A percentile compares a stretch with the other conserved stretches of the same genome.
These are phyloP conservation scores for Myxocyprinus asiaticus DNA, from an alignment of 2,113 vertebrate genomes.

Conservation along the genomic window DNA sequence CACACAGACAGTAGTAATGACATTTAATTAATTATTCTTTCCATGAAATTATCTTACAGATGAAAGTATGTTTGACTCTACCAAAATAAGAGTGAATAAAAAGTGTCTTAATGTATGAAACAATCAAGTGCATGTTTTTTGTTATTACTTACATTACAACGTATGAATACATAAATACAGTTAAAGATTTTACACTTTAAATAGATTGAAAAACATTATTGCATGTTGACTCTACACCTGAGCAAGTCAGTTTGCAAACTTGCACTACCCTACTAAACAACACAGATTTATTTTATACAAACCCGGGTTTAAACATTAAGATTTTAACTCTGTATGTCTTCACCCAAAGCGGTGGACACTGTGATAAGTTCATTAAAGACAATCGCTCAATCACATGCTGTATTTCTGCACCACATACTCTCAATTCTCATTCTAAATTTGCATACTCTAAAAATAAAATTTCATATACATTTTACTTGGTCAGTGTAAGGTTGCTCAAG, in stretches of 20 bases:
- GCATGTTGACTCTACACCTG: slow-evolving; percentile 65
- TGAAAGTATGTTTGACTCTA: slow-evolving; percentile 52
- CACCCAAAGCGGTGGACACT: not conserved
- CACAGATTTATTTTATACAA: slow-evolving; percentile 63
- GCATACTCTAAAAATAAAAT: slow-evolving; percentile 1
- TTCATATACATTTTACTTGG: slow-evolving; percentile 12
- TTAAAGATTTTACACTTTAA: slow-evolving; percentile 56
- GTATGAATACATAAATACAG: slow-evolving; percentile 63
- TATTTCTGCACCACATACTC: slow-evolving; percentile 8
- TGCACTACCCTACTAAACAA: slow-evolving; percentile 74
- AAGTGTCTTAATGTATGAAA: slow-evolving; percentile 54
- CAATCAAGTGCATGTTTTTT: slow-evolving; percentile 54
- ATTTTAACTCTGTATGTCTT: not conserved
- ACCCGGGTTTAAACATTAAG: not conserved
- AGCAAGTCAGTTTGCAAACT: slow-evolving; percentile 59
- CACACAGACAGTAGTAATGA: slow-evolving; percentile 25
- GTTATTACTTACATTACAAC: slow-evolving; percentile 58
- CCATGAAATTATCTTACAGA: slow-evolving; percentile 61
- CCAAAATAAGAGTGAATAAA: slow-evolving; percentile 63
- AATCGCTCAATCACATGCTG: slow-evolving; percentile 47
- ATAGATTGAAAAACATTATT: slow-evolving; percentile 78
- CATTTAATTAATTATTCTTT: slow-evolving; percentile 57
- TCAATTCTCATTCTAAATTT: not conserved
- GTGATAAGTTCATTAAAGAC: not conserved
- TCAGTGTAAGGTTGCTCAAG: not conserved